These are phyloP conservation scores for Ophthalmotilapia sp. DNA, from an alignment of 2,113 vertebrate species.

Conservation along the genomic window DNA sequence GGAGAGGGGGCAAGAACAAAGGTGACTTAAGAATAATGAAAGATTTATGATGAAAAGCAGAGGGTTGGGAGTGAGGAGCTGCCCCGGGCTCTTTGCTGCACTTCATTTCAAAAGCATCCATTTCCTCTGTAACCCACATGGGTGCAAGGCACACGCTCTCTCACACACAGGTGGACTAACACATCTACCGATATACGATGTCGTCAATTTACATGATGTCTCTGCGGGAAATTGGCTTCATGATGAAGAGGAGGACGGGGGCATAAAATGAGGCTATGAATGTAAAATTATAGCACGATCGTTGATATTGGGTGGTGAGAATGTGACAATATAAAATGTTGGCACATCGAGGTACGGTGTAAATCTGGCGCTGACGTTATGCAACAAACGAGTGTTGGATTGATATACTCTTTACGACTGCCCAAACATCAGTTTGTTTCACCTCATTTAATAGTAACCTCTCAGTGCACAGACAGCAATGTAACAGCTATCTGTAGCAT, in stretches of 20 bases:
- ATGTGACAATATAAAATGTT: background rate
- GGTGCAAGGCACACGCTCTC: background rate
- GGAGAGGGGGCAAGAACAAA: background rate
- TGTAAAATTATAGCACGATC: background rate
- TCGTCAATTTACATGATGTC: background rate
- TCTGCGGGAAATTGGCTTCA: background rate
- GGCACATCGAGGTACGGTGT: background rate
- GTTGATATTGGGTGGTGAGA: background rate
- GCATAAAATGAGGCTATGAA: background rate
- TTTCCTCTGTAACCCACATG: background rate
- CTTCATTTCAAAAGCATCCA: background rate
- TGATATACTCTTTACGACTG: background rate
- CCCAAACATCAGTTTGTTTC: background rate
- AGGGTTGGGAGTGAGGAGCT: background rate
- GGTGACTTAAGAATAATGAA: background rate
- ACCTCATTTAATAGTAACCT: background rate
- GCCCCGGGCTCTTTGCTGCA: background rate
- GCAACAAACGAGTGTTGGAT: background rate
- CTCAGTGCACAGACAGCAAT: background rate
- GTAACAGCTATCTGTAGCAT: background rate
- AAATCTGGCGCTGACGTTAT: too few relatives aligned
- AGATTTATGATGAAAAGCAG: slow-evolving; percentile 11
- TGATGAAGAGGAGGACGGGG: background rate
- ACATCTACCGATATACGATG: background rate
- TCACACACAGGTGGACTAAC: background rate